Evolutionary conservation across 2,113 vertebrate species (phyloP).

Genomic region (Brienomyrus brachyistius): DNA sequence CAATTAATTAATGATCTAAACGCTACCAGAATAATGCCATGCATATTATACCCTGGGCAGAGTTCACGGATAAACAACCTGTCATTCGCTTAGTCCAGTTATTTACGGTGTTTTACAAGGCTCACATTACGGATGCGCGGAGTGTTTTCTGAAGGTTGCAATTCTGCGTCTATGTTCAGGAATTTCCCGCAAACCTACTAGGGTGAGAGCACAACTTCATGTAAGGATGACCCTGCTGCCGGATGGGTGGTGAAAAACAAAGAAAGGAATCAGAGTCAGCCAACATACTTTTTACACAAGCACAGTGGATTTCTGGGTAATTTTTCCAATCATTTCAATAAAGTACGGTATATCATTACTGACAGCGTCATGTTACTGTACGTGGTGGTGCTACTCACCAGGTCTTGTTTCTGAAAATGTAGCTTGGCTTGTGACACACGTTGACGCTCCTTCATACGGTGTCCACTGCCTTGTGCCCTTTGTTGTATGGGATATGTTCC

Average conservation of each 20-base stretch:
- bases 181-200: conserved; percentile 58
- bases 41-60: not conserved
- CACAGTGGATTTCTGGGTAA: not conserved
- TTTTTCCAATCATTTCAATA: not conserved
- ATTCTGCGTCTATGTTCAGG: conserved; percentile 65
- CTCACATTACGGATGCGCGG: conserved; percentile 13
- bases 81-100: not conserved
- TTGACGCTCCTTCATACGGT: not conserved
- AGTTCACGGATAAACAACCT: not conserved
- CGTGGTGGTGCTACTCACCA: not conserved
- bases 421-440: not conserved
- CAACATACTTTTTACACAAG: not conserved
- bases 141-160: conserved; percentile 39
- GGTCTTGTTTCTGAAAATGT: not conserved
- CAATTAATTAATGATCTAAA: not conserved
- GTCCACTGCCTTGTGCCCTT: not conserved
- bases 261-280: not conserved
- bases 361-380: not conserved
- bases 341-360: not conserved
- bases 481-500: not conserved
- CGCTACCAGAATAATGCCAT: not conserved
- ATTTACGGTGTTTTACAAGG: conserved; percentile 7
- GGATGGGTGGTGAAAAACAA: not conserved
- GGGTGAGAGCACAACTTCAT: conserved; percentile 56
- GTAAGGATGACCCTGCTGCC: conserved; percentile 47